Evolutionary conservation across 2,888 invertebrate genomes (phyloP), one percentile per base, ranked within the genome.

Genomic region (Aspidiotus rigidus): DNA sequence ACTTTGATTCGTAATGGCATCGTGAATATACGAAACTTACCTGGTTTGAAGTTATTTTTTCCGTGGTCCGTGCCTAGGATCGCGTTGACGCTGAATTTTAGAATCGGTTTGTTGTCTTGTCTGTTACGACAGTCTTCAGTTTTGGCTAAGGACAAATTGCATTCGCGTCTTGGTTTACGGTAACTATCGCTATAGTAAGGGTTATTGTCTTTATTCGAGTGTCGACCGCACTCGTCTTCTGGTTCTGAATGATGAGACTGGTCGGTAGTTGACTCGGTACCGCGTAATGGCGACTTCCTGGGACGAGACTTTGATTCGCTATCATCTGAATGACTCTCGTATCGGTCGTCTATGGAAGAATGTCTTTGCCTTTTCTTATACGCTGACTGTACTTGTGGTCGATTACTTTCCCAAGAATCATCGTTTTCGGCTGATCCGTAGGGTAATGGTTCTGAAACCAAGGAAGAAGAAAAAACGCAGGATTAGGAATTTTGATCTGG

Each of bases 41-140:
- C 63, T 42, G 69, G 55, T 49, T 69, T 69, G 54, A 17, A 62
- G 10, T 42, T 28, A 16, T 44, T 56, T 69, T 69, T 69, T 8
- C 62, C 69, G 55, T 69, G 62, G 57, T 69, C 69, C 1, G 62
- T 44, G 11, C 91, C 91, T 75, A 93, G 81, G 74, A 93, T 93
- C 60, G 93, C 93, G 82, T 89, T 92, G 73, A 93, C 93, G 84
- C 93, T 93, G 80, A 93, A 93, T 28, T 69, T 69, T 13, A 69
- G 56, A 17, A 69, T 15, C n/a, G 69, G 69, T 62, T 69, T 69
- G 55, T 55, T 69, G 17, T 67, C 67, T 13, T 57, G 67, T 49
- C 67, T 60, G 2, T 59, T 67, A n/a, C 56, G 67, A n/a, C 59
- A 59, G 60, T 67, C 67, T 41, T 67, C 67, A 40, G 17, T 49